Conservation (phyloP, 2,113 vertebrate genomes). For the Nanorana parkeri region DNA sequence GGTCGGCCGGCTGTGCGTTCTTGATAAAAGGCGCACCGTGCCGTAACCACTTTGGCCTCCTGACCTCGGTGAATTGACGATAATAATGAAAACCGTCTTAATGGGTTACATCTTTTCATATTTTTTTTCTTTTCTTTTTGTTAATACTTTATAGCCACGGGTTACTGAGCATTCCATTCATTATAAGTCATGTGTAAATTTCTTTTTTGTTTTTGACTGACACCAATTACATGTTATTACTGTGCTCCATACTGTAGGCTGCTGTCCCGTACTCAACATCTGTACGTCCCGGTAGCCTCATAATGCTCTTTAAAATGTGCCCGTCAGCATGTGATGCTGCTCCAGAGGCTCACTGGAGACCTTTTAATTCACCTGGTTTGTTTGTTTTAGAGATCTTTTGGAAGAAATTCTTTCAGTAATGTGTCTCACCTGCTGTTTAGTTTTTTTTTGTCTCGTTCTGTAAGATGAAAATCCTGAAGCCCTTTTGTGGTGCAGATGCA, state of each 20-base stretch:
- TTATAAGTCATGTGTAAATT: slow-evolving; percentile 25
- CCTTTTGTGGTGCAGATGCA: no score
- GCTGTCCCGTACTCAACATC: slow-evolving; percentile 1
- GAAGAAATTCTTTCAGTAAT: no score
- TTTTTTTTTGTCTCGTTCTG: no score
- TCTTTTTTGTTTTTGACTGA: slow-evolving; percentile 17
- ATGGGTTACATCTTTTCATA: slow-evolving; percentile 29
- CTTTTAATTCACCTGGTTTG: no score
- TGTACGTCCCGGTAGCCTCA: neutral
- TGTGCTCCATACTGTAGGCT: slow-evolving; percentile 13
- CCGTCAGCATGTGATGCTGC: neutral
- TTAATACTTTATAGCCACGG: slow-evolving; percentile 47
- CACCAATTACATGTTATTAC: slow-evolving; percentile 44
- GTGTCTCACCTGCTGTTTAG: no score
- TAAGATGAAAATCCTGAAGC: no score
- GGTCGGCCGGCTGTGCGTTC: neutral
- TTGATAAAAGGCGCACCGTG: neutral
- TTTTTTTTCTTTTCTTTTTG: slow-evolving; percentile 21
- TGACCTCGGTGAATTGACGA: slow-evolving; percentile 25
- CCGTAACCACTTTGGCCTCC: slow-evolving; percentile 39
- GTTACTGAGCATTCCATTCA: slow-evolving; percentile 49
- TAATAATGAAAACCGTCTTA: slow-evolving; percentile 21
- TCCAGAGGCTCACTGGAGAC: no score
- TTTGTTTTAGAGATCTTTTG: no score
- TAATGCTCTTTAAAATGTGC: slow-evolving; percentile 7